Conservation (phyloP, 2,113 vertebrate species). For the Pangasianodon hypophthalmus region DNA sequence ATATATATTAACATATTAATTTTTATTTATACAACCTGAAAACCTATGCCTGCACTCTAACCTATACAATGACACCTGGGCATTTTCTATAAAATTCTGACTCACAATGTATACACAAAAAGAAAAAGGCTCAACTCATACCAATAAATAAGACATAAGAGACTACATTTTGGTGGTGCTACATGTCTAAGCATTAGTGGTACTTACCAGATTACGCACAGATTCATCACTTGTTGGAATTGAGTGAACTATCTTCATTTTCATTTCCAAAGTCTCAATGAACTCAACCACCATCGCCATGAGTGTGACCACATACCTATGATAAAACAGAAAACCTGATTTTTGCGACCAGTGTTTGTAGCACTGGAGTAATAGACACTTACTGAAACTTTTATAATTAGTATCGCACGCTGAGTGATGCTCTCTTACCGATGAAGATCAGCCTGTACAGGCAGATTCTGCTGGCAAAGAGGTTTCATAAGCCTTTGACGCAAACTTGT, state of each 20-base stretch:
- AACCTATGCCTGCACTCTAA: neutral
- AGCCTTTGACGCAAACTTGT: conserved; percentile 79
- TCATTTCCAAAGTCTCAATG: conserved; percentile 81
- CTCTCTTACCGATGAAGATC: conserved; percentile 81
- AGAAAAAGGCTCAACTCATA: neutral
- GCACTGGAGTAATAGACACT: neutral
- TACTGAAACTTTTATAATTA: neutral
- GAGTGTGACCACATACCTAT: conserved; percentile 79
- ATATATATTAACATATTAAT: neutral
- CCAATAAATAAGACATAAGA: neutral
- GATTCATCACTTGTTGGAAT: conserved; percentile 64
- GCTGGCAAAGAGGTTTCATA: conserved; percentile 76
- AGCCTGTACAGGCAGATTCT: conserved; percentile 82
- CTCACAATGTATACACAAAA: neutral
- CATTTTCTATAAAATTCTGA: neutral
- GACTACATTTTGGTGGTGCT: neutral
- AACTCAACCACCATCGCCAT: conserved; percentile 79
- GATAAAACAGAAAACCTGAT: conserved; percentile 27
- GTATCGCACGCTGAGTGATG: neutral
- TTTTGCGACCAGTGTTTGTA: neutral
- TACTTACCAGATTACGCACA: conserved; percentile 81
- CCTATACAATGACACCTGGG: neutral
- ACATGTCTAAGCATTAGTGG: neutral
- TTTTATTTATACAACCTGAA: neutral
- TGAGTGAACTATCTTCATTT: conserved; percentile 72